Base-by-base conservation (phyloP, 2,797 vertebrate species). In the Sebastes kiyomatsui region DNA sequence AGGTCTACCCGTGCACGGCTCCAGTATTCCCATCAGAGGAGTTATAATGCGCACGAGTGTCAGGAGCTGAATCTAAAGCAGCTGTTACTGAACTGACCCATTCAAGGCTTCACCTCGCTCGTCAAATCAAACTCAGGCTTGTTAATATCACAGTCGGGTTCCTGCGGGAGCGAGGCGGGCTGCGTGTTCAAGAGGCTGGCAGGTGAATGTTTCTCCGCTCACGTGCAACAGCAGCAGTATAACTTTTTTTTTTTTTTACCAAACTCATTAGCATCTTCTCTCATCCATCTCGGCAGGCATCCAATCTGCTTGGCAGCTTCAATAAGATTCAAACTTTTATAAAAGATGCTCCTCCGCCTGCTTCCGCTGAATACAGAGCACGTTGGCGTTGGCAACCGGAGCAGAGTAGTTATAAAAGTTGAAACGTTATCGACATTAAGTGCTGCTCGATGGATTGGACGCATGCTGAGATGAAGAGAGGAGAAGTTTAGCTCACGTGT, bases 231-330 rank as follows among this genome's bases (percentile, higher is more conserved):
- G 20, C 60, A 66, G 80, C 62, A 76, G 61, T 18, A 42, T 12
- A 11, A 20, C 20, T n/a, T 11, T 65, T n/a, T 11, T 38, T 38
- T 38, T 38, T 38, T 42, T 3, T 42, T 16, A 46, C 49, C 46
- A 28, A n/a, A 67, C 60, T 58, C 65, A 75, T 72, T 28, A 75
- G 66, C 68, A 11, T 61, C 70, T 20, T 22, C 55, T 75, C 59
- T 23, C 49, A 22, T 30, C 61, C 59, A 22, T 68, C 38, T 73
- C 14, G 30, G 60, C 74, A 10, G 9, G 55, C 2, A 3, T 86
- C 64, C 82, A 75, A 64, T 54, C 52, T 68, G 58, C 65, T 66
- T 70, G 70, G 82, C 78, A 75, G 54, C 64, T 69, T 79, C 74
- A 70, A 9, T 67, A 49, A 62, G 22, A 74, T 27, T 67, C 68